phyloP scores from a whole-genome alignment of 2,113 vertebrate species.

The Oryzias javanicus region DNA sequence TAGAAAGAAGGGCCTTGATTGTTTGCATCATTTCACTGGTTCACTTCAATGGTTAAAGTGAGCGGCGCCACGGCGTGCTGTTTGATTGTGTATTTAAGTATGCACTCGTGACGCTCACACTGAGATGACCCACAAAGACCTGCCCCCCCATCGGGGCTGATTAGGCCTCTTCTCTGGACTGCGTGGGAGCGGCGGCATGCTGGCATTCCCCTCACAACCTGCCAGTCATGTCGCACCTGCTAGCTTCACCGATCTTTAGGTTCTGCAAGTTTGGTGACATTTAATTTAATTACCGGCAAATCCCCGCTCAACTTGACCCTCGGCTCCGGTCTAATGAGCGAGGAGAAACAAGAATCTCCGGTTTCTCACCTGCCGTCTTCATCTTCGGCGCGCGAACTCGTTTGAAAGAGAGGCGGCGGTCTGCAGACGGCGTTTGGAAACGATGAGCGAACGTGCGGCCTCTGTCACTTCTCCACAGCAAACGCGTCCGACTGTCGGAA shows the following conservation, averaged over 20 bases:
- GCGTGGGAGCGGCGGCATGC: conserved; percentile 12
- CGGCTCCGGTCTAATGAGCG: conserved; percentile 21
- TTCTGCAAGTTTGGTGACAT: conserved; percentile 19
- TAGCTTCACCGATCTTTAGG: conserved; percentile 1
- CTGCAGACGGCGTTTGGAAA: too few species aligned
- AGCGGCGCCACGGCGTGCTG: background rate
- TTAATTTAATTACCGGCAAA: conserved; percentile 17
- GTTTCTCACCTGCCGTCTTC: too few species aligned
- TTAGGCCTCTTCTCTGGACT: conserved; percentile 14
- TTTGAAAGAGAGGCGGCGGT: too few species aligned
- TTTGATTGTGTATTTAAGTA: conserved; percentile 18
- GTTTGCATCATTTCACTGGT: conserved; percentile 2
- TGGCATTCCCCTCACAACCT: background rate
- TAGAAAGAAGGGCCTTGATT: background rate
- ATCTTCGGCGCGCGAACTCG: too few species aligned
- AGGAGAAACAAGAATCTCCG: background rate
- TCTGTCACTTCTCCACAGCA: conserved; percentile 6
- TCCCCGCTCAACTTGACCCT: background rate
- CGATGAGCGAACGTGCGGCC: background rate
- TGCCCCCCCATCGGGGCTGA: conserved; percentile 2
- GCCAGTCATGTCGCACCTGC: background rate
- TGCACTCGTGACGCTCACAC: conserved; percentile 11
- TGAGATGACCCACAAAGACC: conserved; percentile 5
- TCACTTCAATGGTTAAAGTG: background rate
- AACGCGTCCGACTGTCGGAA: conserved; percentile 2